Base-by-base conservation (phyloP, 2,888 invertebrate species). In the Parnassius apollo region DNA sequence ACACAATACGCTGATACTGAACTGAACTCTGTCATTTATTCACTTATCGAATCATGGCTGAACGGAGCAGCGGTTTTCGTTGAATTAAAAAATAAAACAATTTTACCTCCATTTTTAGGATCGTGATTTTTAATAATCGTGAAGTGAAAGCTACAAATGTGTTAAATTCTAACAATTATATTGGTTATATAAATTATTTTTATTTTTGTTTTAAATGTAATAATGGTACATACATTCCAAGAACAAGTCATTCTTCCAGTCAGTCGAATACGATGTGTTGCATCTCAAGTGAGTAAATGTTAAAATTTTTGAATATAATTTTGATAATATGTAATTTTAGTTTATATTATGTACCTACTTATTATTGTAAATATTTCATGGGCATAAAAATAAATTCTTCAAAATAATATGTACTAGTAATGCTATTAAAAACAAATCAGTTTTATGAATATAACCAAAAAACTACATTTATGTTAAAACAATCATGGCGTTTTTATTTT, bases 151-250 rank as follows among this genome's bases (percentile, higher is more conserved):
- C 13, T 18, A 44, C 10, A 54, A 9, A 54, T 42, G 13, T 42
- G 42, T 54, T 54, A 42, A 12, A 48, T 3, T n/a, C n/a, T 8
- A n/a, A 48, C 49, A 49, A 13, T 49, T 49, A 18, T 49, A 49
- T 49, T 49, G 9, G n/a, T 9, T 11, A 49, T 12, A 49, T 8
- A 9, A 13, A 7, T 18, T 46, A n/a, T 8, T 4, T 12, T n/a
- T n/a, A 46, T 22, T 25, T 25, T 25, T 51, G 4, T 25, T 7
- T 4, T 35, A 51, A 2, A 51, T 11, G 3, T 12, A 80, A 79
- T 18, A 73, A 86, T 88, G 88, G 84, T 88, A 73, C 72, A 79
- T 42, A 83, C 80, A 75, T 66, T 82, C 10, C 66, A 80, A 54
- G 74, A 82, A 63, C 69, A 78, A 68, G 75, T 69, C 50, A 72